Conservation (phyloP, 2,797 vertebrate species). For the Okamejei kenojei region DNA sequence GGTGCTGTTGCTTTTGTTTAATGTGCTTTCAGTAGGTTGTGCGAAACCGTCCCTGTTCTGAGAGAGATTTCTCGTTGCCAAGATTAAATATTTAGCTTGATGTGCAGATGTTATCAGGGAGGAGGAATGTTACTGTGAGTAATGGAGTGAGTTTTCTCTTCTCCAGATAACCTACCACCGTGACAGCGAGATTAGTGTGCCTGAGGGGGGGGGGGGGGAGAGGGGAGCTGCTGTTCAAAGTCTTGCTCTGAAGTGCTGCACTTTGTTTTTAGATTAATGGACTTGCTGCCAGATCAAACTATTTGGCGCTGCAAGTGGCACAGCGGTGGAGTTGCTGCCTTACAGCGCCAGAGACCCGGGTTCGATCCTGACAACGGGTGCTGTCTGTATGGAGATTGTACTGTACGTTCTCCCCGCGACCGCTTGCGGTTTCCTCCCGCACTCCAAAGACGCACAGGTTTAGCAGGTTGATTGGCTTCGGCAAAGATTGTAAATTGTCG, state of each 20-base stretch:
- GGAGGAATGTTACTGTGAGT: conserved; percentile 27
- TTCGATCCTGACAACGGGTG: too few relatives aligned
- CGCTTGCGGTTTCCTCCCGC: too few relatives aligned
- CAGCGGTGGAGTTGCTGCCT: too few relatives aligned
- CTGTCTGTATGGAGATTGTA: too few relatives aligned
- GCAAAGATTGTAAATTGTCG: too few relatives aligned
- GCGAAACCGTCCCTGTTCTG: background rate
- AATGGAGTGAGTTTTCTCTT: background rate
- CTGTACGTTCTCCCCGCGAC: too few relatives aligned
- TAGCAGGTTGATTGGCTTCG: too few relatives aligned
- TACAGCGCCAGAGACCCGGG: too few relatives aligned
- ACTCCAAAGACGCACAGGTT: too few relatives aligned
- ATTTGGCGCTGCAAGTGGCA: background rate
- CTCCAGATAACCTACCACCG: background rate
- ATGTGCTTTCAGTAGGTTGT: background rate
- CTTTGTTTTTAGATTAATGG: background rate
- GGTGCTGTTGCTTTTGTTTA: background rate
- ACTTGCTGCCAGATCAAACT: background rate
- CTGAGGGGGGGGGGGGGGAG: background rate
- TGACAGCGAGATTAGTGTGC: conserved; percentile 17
- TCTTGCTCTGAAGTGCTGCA: background rate
- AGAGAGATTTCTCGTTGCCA: background rate
- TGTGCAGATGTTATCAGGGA: conserved; percentile 27
- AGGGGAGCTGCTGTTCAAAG: conserved; percentile 8
- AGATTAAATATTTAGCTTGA: conserved; percentile 6